These are phyloP conservation scores for Eupsittula cactorum DNA, from an alignment of 2,113 vertebrate genomes.

Conservation along the genomic window DNA sequence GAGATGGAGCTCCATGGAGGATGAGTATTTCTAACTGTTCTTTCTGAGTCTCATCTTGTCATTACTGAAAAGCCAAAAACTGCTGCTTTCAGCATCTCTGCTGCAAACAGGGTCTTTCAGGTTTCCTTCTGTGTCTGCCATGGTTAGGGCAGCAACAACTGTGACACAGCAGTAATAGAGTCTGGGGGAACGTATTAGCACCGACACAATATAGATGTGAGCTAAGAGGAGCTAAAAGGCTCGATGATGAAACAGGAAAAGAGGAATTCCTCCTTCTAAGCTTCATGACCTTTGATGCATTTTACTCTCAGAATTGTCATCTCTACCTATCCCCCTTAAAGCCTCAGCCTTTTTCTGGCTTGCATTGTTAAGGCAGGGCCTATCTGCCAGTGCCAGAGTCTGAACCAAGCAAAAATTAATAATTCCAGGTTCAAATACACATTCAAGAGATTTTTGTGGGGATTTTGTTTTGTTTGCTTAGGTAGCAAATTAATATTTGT, in stretches of 20 bases:
- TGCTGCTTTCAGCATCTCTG: background rate
- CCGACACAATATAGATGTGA: background rate
- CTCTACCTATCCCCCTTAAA: background rate
- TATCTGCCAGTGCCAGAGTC: background rate
- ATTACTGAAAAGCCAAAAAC: background rate
- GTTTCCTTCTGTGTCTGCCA: background rate
- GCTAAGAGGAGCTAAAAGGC: background rate
- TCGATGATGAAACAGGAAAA: background rate
- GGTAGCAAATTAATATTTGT: background rate
- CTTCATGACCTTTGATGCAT: background rate
- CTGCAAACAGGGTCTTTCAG: background rate
- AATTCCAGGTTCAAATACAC: background rate
- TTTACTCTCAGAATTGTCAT: background rate
- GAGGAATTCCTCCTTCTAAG: background rate
- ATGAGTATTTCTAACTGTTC: background rate
- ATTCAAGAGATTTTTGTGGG: background rate
- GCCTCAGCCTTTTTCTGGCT: background rate
- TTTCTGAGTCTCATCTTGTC: background rate
- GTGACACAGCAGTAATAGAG: background rate
- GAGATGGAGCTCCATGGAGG: background rate
- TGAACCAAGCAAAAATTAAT: background rate
- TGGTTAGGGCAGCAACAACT: background rate
- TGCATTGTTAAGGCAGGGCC: background rate
- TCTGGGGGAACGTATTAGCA: background rate
- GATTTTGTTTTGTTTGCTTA: background rate